These are phyloP conservation scores for Bombycilla garrulus DNA, from an alignment of 2,113 vertebrate species.

Conservation along the genomic window DNA sequence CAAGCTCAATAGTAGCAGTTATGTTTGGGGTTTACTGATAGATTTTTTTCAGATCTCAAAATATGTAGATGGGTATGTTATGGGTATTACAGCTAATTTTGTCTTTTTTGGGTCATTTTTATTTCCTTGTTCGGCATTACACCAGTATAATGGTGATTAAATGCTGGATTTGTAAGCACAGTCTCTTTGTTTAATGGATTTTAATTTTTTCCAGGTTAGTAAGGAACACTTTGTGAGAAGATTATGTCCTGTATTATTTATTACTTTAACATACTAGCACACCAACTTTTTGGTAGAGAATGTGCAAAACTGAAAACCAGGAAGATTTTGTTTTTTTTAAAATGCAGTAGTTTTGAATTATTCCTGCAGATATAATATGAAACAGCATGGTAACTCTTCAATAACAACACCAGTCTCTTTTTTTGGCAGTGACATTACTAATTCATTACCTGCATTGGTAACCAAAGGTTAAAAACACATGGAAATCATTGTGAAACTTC, in stretches of 20 bases:
- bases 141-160: neutral
- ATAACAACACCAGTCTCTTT: constrained; percentile 20
- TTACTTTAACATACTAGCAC: neutral
- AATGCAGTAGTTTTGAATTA: neutral
- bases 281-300: neutral
- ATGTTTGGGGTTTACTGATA: neutral
- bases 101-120: neutral
- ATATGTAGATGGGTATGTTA: neutral
- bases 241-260: neutral
- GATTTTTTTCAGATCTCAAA: neutral
- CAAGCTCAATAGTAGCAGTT: neutral
- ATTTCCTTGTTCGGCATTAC: neutral
- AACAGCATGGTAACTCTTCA: neutral
- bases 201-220: neutral
- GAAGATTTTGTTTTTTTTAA: accelerated
- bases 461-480: constrained; percentile 15
- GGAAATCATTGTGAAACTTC: constrained; percentile 29
- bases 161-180: neutral
- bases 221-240: neutral
- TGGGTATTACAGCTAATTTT: neutral
- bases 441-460: constrained; percentile 15
- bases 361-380: neutral
- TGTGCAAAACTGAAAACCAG: neutral
- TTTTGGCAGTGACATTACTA: constrained; percentile 36
- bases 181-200: neutral